Conservation (phyloP, 2,797 vertebrate species). For the Hapalemur alaotrensis region DNA sequence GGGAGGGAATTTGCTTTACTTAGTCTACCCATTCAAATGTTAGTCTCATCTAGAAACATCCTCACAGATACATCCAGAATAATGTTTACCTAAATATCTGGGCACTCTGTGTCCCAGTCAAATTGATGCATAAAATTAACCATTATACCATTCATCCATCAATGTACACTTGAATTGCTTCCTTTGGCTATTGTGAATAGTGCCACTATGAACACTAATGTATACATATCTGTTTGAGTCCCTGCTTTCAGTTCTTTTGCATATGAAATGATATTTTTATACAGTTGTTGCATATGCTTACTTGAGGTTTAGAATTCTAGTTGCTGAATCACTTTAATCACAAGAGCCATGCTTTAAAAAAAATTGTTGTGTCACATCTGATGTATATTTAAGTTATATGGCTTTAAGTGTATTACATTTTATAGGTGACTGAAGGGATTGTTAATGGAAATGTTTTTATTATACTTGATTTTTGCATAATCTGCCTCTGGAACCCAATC, state of each 20-base stretch:
- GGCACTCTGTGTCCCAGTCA: neutral
- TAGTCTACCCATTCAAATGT: neutral
- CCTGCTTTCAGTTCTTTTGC: neutral
- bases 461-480: slow-evolving; percentile 28
- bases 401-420: neutral
- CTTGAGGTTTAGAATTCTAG: slow-evolving; percentile 46
- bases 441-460: slow-evolving; percentile 12
- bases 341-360: neutral
- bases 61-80: neutral
- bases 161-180: neutral
- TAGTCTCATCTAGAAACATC: neutral
- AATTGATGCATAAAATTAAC: neutral
- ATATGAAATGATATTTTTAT: slow-evolving; percentile 19
- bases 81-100: neutral
- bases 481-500: neutral
- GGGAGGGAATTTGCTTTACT: neutral
- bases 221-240: neutral
- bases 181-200: neutral
- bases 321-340: slow-evolving; percentile 29
- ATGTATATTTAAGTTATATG: slow-evolving; percentile 22
- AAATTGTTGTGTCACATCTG: neutral
- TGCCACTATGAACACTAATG: neutral
- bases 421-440: neutral
- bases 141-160: neutral
- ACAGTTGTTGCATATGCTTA: neutral